Evolutionary conservation across 2,113 vertebrate genomes (phyloP), one percentile per base, ranked within the genome.

Genomic region (Coptodon rendalli): DNA sequence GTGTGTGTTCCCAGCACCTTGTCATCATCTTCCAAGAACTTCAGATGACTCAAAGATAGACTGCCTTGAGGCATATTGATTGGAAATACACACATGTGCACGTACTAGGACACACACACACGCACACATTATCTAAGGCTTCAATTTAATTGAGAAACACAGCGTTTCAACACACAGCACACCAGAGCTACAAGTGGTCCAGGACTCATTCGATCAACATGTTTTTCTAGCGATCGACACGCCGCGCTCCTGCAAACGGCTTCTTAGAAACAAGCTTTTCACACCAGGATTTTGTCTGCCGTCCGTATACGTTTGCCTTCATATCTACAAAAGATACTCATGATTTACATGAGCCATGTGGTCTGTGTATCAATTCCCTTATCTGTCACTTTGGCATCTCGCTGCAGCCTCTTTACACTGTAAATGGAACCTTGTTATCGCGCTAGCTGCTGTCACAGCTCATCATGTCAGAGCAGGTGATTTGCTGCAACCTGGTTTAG

Each of bases 61-160:
- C n/a, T 38, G 24, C 91, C 89, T 93, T 87, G 87, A 91, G 83
- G 66, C 63, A 56, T 93, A 95, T 93, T 93, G 94, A 94, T 91
- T 83, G 61, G 31, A 86, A 13, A 68, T 19, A 66, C 38, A 84
- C 82, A 82, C 53, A 76, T 54, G 36, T 73, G 76, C 45, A 53
- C 73, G 66, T 83, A 48, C 45, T 19, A 79, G 19, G 82, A 31
- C 61, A 45, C 43, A 63, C 43, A 63, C 81, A 52, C 88, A 89
- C 63, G 31, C 54, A 45, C 45, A 63, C 83, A 31, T 79, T 87
- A 87, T 90, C 91, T 92, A 52, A 79, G 53, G 50, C 63, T 91
- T n/a, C 29, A 14, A 50, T 82, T 80, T 90, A 93, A 92, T 89
- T 90, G 82, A 89, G 89, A 93, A 84, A 89, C 53, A 87, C 79